phyloP scores from a whole-genome alignment of 2,888 invertebrate genomes.

The Hyposoter dolosus region DNA sequence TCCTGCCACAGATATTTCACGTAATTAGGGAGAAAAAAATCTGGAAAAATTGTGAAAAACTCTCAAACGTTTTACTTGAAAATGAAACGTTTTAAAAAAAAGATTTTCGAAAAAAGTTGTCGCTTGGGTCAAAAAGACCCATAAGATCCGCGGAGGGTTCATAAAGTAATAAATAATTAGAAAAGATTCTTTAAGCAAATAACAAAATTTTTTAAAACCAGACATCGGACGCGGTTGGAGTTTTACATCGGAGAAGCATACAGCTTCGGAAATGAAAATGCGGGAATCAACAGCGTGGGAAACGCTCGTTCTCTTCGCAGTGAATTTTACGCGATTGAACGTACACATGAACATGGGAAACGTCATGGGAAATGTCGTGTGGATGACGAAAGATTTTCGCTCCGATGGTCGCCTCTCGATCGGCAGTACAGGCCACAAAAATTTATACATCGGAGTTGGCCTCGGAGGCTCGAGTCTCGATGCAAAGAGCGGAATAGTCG shows the following conservation, averaged over 20 bases:
- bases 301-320: slow-evolving; percentile 97
- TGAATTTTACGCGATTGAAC: slow-evolving; percentile 97
- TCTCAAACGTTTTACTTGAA: too few species aligned
- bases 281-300: slow-evolving; percentile 94
- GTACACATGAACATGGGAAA: slow-evolving; percentile 99
- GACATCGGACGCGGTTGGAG: slow-evolving; percentile 87
- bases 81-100: too few species aligned
- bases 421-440: slow-evolving; percentile 97
- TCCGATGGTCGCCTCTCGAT: slow-evolving; percentile 97
- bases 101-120: too few species aligned
- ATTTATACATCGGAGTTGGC: slow-evolving; percentile 95
- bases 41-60: too few species aligned
- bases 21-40: too few species aligned
- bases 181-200: neutral
- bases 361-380: slow-evolving; percentile 99
- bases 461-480: slow-evolving; percentile 96
- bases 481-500: slow-evolving; percentile 98
- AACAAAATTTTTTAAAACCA: slow-evolving; percentile 61
- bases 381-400: slow-evolving; percentile 96
- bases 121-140: too few species aligned
- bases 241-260: slow-evolving; percentile 86
- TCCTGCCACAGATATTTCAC: too few species aligned
- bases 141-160: too few species aligned
- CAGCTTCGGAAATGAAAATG: slow-evolving; percentile 87
- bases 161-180: too few species aligned